Evolutionary conservation across 2,888 invertebrate genomes (phyloP), one percentile per base, ranked within the genome.

Genomic region (Drosophila sordidula): DNA sequence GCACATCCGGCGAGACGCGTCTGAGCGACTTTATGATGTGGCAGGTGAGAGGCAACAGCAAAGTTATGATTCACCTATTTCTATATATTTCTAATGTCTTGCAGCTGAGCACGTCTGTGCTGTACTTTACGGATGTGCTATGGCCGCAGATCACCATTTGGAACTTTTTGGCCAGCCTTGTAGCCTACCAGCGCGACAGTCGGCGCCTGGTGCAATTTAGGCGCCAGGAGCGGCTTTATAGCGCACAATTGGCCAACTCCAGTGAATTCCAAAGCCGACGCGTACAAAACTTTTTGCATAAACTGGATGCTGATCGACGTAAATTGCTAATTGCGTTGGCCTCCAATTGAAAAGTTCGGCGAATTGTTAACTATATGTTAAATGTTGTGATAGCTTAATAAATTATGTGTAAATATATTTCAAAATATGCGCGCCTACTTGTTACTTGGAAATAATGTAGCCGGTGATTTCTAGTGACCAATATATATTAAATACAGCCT

Each of bases 91-190:
- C 9, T 29, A 29, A 29, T 14, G 14, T 41, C 12, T n/a, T 36
- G 18, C 92, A 98, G 96, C 94, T 95, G 38, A 94, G 95, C 87
- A 95, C 97, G 6, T 83, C 83, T 8, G 95, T 96, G 46, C 91
- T 99, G 39, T 96, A 97, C 90, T 99, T 99, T 92, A 95, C 97
- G 1, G 94, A 96, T 71, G 96, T 97, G 0, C 92, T 99, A 36
- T 99, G 99, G 99, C 99, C 99, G 2, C 98, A 98, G 90, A 98
- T 99, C 90, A 95, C 95, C 44, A 94, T 98, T 67, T 99, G 98
- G 98, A 96, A 98, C 92, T 94, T 99, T 52, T 93, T 98, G 74
- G 94, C 94, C 18, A 97, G 97, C 26, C 94, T 99, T 67, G 95
- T 99, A 84, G 95, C 96, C 84, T 99, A 97, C 92, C 99, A 99